A percentile compares a stretch with the other conserved stretches of the same genome.
phyloP scores from a whole-genome alignment of 1,140 invertebrate genomes.

The Orussus abietinus region DNA sequence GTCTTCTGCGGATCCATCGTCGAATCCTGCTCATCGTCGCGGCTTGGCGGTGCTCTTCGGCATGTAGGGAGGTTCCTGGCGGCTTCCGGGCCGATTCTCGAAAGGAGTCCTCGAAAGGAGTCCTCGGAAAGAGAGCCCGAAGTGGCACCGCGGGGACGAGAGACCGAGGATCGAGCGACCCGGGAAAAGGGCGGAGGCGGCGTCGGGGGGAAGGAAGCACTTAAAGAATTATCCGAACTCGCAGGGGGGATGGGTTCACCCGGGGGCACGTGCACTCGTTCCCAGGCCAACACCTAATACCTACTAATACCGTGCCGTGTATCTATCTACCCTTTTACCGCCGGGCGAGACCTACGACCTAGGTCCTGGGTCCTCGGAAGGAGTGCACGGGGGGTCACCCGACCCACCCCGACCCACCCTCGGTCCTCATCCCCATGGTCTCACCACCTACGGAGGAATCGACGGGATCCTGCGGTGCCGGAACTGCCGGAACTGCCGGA shows the following conservation, averaged over 20 bases:
- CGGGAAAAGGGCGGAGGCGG: conserved; percentile 20
- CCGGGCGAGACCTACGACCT: conserved; percentile 46
- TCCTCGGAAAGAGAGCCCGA: conserved; percentile 26
- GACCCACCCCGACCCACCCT: too few relatives aligned
- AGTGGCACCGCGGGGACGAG: conserved; percentile 34
- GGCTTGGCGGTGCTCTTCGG: too few relatives aligned
- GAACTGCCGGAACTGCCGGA: too few relatives aligned
- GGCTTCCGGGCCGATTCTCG: too few relatives aligned
- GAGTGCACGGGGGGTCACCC: too few relatives aligned
- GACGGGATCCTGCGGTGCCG: too few relatives aligned
- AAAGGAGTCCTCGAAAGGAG: too few relatives aligned
- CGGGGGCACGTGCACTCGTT: conserved; percentile 48
- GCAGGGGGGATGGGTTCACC: conserved; percentile 43
- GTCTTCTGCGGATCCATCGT: too few relatives aligned
- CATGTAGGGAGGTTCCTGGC: too few relatives aligned
- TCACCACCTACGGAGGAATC: too few relatives aligned
- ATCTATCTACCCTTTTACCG: conserved; percentile 54
- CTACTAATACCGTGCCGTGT: conserved; percentile 54
- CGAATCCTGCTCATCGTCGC: too few relatives aligned
- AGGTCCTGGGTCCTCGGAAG: conserved; percentile 43
- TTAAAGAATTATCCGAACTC: conserved; percentile 56
- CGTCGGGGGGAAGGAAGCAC: conserved; percentile 47
- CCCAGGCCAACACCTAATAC: conserved; percentile 55
- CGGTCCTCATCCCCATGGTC: too few relatives aligned
- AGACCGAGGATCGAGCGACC: conserved; percentile 32